Percentiles rank a stretch among this genome's conserved stretches.
phyloP scores from a whole-genome alignment of 2,888 invertebrate species.

The Dynastes hyllus region DNA sequence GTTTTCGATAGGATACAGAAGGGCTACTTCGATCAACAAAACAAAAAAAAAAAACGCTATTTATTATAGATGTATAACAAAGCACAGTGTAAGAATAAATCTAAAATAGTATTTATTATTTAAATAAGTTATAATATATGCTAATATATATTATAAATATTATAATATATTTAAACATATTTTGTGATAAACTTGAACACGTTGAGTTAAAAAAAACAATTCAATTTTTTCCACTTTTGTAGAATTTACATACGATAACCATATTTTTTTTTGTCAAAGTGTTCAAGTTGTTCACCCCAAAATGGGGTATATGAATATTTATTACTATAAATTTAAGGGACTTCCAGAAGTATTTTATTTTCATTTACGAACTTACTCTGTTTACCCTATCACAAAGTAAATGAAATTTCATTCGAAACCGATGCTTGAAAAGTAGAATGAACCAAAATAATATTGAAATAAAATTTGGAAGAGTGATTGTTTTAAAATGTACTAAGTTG shows the following conservation, averaged over 20 bases:
- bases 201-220: background rate
- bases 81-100: conserved; percentile 63
- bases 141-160: conserved; percentile 35
- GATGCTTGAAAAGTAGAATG: background rate
- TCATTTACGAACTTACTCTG: background rate
- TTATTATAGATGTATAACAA: conserved; percentile 56
- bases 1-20: conserved; percentile 42
- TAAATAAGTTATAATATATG: conserved; percentile 55
- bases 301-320: conserved; percentile 14
- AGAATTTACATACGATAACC: too few species aligned
- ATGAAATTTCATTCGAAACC: background rate
- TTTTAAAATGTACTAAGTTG: too few species aligned
- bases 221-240: too few species aligned
- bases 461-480: too few species aligned
- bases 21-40: conserved; percentile 49
- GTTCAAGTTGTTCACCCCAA: conserved; percentile 25
- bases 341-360: conserved; percentile 14
- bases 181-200: conserved; percentile 12
- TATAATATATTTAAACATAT: conserved; percentile 33
- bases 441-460: too few species aligned
- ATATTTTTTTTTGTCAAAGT: background rate
- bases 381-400: too few species aligned
- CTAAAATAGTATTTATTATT: conserved; percentile 66
- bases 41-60: conserved; percentile 39
- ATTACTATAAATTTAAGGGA: conserved; percentile 30